Conservation (phyloP, 1,140 invertebrate genomes). For the Himalopsyche phryganea region DNA sequence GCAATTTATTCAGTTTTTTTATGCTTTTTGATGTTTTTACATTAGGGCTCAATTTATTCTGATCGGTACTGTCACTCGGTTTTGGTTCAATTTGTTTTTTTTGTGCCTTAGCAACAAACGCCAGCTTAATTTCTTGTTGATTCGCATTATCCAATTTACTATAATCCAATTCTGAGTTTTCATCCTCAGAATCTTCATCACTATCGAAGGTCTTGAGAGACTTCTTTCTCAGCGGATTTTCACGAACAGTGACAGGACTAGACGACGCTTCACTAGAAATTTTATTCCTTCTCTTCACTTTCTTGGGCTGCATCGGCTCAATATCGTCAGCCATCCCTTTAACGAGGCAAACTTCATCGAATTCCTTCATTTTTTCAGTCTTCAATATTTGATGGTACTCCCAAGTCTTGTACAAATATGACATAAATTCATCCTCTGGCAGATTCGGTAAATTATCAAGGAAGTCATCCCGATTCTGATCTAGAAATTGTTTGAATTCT, state of each 20-base stretch:
- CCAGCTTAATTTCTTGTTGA: too few species aligned
- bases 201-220: slow-evolving; percentile 23
- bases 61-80: background rate
- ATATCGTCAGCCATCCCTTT: slow-evolving; percentile 28
- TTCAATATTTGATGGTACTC: slow-evolving; percentile 45
- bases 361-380: slow-evolving; percentile 37
- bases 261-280: background rate
- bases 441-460: slow-evolving; percentile 53
- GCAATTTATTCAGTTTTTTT: background rate
- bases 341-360: slow-evolving; percentile 21
- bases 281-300: slow-evolving; percentile 11
- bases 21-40: background rate
- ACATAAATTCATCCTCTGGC: slow-evolving; percentile 47
- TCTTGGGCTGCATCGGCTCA: slow-evolving; percentile 12
- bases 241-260: slow-evolving; percentile 16
- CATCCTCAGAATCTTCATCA: slow-evolving; percentile 29
- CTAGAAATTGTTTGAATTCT: slow-evolving; percentile 54
- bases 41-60: slow-evolving; percentile 15
- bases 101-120: background rate
- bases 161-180: slow-evolving; percentile 17
- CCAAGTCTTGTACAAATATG: slow-evolving; percentile 55
- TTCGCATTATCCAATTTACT: background rate
- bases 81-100: background rate
- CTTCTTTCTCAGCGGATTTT: slow-evolving; percentile 24
- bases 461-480: slow-evolving; percentile 49